Evolutionary conservation across 2,888 invertebrate species (phyloP).

Genomic region (Harpalus rufipes): DNA sequence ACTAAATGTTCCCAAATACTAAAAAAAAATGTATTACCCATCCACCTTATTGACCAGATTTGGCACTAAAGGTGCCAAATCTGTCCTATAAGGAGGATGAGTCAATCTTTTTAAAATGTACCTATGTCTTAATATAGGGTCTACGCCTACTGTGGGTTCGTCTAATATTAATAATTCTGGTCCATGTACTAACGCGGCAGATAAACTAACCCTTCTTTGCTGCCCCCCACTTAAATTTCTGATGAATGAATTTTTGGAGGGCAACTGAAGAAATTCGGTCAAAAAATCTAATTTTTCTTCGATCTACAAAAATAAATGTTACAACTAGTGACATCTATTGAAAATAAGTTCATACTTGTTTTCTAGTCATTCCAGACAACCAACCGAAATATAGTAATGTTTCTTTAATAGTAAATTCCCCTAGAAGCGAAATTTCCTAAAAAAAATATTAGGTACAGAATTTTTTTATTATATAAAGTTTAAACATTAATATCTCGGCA

Average conservation of each 20-base stretch:
- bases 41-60: too few relatives aligned
- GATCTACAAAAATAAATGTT: background rate
- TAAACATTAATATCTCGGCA: too few relatives aligned
- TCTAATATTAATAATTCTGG: slow-evolving; percentile 91
- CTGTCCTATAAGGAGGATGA: too few relatives aligned
- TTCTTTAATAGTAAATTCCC: slow-evolving; percentile 33
- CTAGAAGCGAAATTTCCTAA: slow-evolving; percentile 29
- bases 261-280: slow-evolving; percentile 1
- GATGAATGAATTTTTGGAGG: slow-evolving; percentile 19
- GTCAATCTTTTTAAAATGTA: slow-evolving; percentile 71
- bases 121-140: slow-evolving; percentile 89
- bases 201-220: slow-evolving; percentile 89
- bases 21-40: background rate
- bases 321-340: too few relatives aligned
- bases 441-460: too few relatives aligned
- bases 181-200: slow-evolving; percentile 89
- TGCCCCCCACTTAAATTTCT: slow-evolving; percentile 84
- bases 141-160: slow-evolving; percentile 93
- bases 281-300: slow-evolving; percentile 45
- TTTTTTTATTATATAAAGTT: too few relatives aligned
- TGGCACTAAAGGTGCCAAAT: too few relatives aligned
- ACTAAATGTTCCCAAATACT: slow-evolving; percentile 89
- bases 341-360: background rate
- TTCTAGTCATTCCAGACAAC: slow-evolving; percentile 26
- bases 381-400: slow-evolving; percentile 37